These are phyloP conservation scores for Actenoides hombroni DNA, from an alignment of 2,113 vertebrate species.

Conservation along the genomic window DNA sequence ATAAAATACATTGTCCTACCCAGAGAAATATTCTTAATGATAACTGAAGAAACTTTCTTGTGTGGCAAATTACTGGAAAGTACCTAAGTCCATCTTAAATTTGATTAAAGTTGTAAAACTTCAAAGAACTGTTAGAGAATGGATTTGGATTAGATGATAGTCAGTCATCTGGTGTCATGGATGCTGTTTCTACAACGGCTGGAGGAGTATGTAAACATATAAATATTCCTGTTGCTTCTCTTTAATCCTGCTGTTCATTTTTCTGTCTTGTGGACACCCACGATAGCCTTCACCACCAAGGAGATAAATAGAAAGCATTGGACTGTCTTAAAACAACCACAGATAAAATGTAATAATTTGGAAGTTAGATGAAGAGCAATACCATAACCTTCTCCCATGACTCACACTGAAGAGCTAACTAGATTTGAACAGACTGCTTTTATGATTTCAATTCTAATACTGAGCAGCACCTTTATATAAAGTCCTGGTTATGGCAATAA, in stretches of 20 bases:
- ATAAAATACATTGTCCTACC: not conserved
- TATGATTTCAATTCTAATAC: not conserved
- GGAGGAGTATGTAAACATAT: not conserved
- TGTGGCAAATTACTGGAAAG: not conserved
- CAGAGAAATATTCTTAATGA: not conserved
- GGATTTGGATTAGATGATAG: not conserved
- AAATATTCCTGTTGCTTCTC: not conserved
- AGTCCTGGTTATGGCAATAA: not conserved
- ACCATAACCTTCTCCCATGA: rapidly evolving
- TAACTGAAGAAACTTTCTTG: not conserved
- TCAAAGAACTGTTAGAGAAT: not conserved
- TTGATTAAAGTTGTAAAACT: not conserved
- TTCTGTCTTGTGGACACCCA: not conserved
- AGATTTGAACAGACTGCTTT: not conserved
- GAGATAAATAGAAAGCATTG: not conserved
- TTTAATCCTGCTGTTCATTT: not conserved
- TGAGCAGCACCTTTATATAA: not conserved
- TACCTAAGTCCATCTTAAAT: not conserved
- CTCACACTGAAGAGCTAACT: not conserved
- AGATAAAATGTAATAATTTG: not conserved
- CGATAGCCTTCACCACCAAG: not conserved
- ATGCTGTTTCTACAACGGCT: not conserved
- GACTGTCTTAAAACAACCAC: not conserved
- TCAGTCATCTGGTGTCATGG: not conserved
- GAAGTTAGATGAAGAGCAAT: not conserved